Base-by-base conservation (phyloP, 2,797 vertebrate genomes). In the Acanthurus leucopareius region DNA sequence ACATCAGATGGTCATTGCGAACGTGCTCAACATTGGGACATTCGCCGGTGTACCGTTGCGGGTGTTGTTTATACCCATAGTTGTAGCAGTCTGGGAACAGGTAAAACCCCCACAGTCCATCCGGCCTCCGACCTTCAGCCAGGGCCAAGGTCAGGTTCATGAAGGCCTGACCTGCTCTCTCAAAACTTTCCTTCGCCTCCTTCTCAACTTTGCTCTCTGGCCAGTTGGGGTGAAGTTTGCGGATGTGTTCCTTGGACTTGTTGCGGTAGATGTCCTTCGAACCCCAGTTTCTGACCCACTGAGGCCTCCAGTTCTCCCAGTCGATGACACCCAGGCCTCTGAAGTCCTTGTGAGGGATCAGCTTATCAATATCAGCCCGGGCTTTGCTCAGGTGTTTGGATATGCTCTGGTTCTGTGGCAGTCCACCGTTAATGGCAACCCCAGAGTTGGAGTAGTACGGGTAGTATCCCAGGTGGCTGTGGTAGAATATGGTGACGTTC, bases 21-120 rank as follows among this genome's bases (percentile, higher is more conserved):
- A 93, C 92, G 3, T 96, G 92, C 75, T 98, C 97, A 25, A 97
- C 94, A 16, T 94, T 90, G 44, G 97, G 98, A 47, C 97, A 99
- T 76, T 96, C 94, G 0, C 97, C 97, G 0, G 95, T 97, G 85
- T 97, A 98, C 0, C 58, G 82, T 1, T 94, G 87, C 0, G 96
- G 94, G 49, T 96, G 93, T 54, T 94, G 90, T 80, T 97, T 97
- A 83, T 97, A 98, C 65, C 96, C 95, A 0, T 98, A 98, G 88
- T 98, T 99, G 91, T 98, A 97, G 87, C 97, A 97, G 82, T 98
- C 97, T 32, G 97, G 97, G 82, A 97, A 97, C 47, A 98, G 94
- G 77, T 98, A 98, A 93, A 97, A 98, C 5, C 97, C 97, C 97
- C 97, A 98, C 32, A 97, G 90, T 3, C 95, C 95, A 0, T 93